Conservation (phyloP, 2,888 invertebrate genomes). For the Habrosyne pyritoides region DNA sequence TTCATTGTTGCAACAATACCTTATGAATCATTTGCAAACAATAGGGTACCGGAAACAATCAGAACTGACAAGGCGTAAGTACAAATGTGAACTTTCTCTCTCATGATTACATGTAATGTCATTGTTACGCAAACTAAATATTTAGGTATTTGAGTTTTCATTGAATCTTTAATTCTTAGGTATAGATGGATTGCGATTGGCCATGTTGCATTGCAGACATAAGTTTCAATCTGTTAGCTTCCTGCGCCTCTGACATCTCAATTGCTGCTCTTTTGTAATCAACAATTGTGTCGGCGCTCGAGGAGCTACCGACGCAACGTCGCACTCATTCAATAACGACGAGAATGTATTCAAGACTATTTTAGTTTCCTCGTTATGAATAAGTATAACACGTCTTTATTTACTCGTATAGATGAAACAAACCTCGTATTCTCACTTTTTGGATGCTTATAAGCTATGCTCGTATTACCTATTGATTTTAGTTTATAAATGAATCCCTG, state of each 20-base stretch:
- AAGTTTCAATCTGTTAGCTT: conserved; percentile 77
- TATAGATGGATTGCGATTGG: conserved; percentile 31
- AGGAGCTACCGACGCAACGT: conserved; percentile 59
- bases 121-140: conserved; percentile 38
- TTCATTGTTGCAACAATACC: conserved; percentile 41
- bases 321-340: conserved; percentile 69
- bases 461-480: too few species aligned
- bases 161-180: neutral
- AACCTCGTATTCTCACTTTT: conserved; percentile 11
- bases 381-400: conserved; percentile 42
- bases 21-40: conserved; percentile 69
- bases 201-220: conserved; percentile 56
- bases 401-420: conserved; percentile 35
- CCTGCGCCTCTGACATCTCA: conserved; percentile 77
- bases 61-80: conserved; percentile 40
- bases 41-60: conserved; percentile 63
- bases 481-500: too few species aligned
- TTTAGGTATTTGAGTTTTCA: conserved; percentile 4
- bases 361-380: conserved; percentile 64
- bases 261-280: conserved; percentile 83
- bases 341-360: conserved; percentile 70
- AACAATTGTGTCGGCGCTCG: conserved; percentile 75
- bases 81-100: conserved; percentile 54
- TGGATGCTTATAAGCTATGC: too few species aligned
- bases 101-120: conserved; percentile 43